A percentile compares a stretch with the other conserved stretches of the same genome.
Conservation (phyloP, 2,797 vertebrate species). For the Steatocranus sp. region DNA sequence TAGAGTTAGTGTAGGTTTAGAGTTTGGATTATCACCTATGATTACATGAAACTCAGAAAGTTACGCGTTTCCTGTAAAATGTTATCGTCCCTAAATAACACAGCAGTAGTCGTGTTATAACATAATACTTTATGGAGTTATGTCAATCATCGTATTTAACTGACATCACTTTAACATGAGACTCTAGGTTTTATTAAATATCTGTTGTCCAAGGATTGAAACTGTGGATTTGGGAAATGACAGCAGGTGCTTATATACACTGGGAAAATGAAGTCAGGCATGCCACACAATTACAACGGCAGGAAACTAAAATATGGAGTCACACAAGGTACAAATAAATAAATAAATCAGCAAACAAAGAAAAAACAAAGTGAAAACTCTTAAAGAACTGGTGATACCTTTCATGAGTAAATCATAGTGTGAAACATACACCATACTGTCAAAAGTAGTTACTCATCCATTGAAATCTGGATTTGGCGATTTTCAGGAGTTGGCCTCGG, state of each 20-base stretch:
- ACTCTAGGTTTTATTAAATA: neutral
- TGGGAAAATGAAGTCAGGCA: neutral
- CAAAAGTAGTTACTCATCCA: neutral
- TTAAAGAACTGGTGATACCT: neutral
- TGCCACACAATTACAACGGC: neutral
- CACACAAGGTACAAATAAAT: neutral
- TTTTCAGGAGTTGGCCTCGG: neutral
- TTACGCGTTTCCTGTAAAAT: rapidly evolving
- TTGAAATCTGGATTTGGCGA: neutral
- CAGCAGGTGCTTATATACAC: rapidly evolving
- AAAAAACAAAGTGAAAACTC: neutral
- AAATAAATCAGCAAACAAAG: neutral
- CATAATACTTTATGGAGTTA: neutral
- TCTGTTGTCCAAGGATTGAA: neutral
- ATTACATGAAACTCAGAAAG: neutral
- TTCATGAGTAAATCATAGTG: neutral
- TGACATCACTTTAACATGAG: neutral
- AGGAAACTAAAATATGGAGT: neutral
- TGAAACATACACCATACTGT: neutral
- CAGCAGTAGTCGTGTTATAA: neutral
- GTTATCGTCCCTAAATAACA: neutral
- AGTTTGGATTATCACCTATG: neutral
- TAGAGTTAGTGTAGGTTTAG: neutral
- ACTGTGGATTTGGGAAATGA: neutral
- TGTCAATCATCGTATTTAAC: neutral